A percentile compares a stretch with the other conserved stretches of the same genome.
These are phyloP conservation scores for Agriopis marginaria DNA, from an alignment of 2,888 invertebrate species.

Conservation along the genomic window DNA sequence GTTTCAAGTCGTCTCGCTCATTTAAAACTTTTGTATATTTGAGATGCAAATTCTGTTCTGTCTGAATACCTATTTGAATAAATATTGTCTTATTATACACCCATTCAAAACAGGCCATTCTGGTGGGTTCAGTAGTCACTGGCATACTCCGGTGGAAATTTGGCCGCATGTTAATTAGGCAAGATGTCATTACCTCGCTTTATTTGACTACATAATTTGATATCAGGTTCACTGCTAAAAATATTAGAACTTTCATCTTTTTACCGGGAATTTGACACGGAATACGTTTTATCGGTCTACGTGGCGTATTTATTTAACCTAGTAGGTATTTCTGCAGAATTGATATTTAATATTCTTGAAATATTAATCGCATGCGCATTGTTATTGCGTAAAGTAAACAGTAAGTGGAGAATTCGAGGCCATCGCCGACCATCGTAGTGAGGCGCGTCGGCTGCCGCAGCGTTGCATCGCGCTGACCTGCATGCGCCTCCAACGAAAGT, in stretches of 20 bases:
- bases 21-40: not conserved
- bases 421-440: slow-evolving; percentile 12
- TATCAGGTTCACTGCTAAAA: slow-evolving; percentile 1
- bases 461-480: slow-evolving; percentile 67
- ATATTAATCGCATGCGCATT: slow-evolving; percentile 11
- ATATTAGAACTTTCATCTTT: not conserved
- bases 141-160: slow-evolving; percentile 5
- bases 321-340: not conserved
- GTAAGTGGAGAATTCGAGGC: slow-evolving; percentile 26
- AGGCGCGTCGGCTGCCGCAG: slow-evolving; percentile 49
- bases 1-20: not conserved
- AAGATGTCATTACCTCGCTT: not conserved
- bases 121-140: not conserved
- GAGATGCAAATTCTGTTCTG: slow-evolving; percentile 7
- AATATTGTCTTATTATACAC: slow-evolving; percentile 5
- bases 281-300: slow-evolving; percentile 2
- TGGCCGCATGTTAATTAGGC: slow-evolving; percentile 9
- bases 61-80: slow-evolving; percentile 10
- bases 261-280: not conserved
- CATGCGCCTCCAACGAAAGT: slow-evolving; percentile 73
- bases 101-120: slow-evolving; percentile 23
- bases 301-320: not conserved
- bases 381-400: slow-evolving; percentile 26
- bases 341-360: slow-evolving; percentile 14
- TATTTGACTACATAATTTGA: not conserved